Evolutionary conservation across 2,888 invertebrate species (phyloP), one percentile per base, ranked within the genome.

Genomic region (Pyrgus malvae): DNA sequence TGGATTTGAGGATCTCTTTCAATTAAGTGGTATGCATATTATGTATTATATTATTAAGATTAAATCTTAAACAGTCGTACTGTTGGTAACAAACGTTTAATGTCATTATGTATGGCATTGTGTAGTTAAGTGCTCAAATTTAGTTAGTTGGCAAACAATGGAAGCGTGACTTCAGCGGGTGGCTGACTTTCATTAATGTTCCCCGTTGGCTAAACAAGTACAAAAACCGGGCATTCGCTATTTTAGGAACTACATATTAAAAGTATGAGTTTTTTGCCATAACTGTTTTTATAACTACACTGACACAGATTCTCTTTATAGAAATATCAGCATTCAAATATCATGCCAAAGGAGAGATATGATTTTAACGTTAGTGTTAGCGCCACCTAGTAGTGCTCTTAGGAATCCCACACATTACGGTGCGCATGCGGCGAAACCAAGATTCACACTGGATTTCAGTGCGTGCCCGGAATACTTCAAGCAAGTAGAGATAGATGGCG

Each of bases 121-220:
- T 80, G 72, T 72, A 74, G 67, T 63, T 69, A 72, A 72, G 71
- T 69, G 69, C 63, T 73, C 78, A 80, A 80, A 78, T 83, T 82
- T 64, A 78, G 75, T 66, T 66, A 67, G 69, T 65, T 69, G 60
- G 66, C 59, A 70, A 78, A 85, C 86, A 86, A 86, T 85, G 75
- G 78, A 76, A 78, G 76, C 85, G 83, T 85, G 84, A 83, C 81
- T 75, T 67, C 60, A 54, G 65, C 66, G 65, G 67, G 63, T 68
- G 67, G 67, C 70, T 73, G 84, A 84, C 83, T 76, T 76, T 71
- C 77, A 85, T 85, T 83, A 69, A 68, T 57, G 50, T 55, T 48
- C 56, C 19, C 64, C 51, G 48, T 51, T 42, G 55, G 58, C 57
- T 53, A 57, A 54, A 56, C 48, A 49, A 12, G 57, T 50, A 55